A percentile compares a stretch with the other conserved stretches of the same genome.
Conservation (phyloP, 2,113 vertebrate species). For the Mionectes macconnelli region DNA sequence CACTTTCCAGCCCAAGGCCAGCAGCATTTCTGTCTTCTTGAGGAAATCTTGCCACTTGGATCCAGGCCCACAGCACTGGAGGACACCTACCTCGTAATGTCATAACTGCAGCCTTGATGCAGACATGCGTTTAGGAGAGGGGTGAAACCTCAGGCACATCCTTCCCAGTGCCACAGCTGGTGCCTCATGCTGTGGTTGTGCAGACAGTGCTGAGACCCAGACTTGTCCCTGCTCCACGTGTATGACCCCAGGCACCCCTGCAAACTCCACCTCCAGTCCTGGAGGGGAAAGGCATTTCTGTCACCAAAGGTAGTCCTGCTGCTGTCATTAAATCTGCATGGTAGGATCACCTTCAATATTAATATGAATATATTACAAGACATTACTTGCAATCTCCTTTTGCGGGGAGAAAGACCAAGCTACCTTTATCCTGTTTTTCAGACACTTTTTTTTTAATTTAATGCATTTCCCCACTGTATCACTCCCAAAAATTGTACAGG, state of each 20-base stretch:
- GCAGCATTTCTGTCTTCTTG: not conserved
- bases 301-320: not conserved
- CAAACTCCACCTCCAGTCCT: not conserved
- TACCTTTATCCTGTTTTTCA: not conserved
- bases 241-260: accelerated
- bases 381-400: not conserved
- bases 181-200: accelerated
- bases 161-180: not conserved
- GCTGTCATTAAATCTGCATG: not conserved
- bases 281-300: accelerated
- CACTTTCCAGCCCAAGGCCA: not conserved
- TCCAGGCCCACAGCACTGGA: not conserved
- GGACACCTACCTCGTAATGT: not conserved
- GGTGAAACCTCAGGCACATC: accelerated
- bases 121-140: not conserved
- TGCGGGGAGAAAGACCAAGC: not conserved
- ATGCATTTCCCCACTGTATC: not conserved
- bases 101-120: not conserved
- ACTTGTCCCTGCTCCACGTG: accelerated
- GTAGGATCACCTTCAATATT: not conserved
- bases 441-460: not conserved
- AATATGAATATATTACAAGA: not conserved
- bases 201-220: not conserved
- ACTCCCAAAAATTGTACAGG: not conserved
- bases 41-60: not conserved